phyloP scores from a whole-genome alignment of 53 echinoderm and acorn worm species.

The Luidia sarsii region DNA sequence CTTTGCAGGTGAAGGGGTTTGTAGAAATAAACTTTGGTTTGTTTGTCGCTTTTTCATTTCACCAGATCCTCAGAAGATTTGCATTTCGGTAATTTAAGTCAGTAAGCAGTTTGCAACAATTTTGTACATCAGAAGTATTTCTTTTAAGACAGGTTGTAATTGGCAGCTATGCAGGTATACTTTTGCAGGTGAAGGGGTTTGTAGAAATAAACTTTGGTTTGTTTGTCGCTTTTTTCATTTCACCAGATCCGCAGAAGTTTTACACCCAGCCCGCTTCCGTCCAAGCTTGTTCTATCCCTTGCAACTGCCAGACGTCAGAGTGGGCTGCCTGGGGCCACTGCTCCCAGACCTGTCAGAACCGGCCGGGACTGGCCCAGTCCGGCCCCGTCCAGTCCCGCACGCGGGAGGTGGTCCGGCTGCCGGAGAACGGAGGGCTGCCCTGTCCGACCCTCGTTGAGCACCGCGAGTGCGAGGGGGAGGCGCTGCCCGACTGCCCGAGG shows the following conservation, averaged over 20 bases:
- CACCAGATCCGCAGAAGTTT: slow-evolving; percentile 10
- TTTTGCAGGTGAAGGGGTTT: too few species aligned
- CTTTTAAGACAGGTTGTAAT: too few species aligned
- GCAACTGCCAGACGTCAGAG: slow-evolving; percentile 77
- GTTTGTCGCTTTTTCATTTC: too few species aligned
- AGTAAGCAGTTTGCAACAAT: too few species aligned
- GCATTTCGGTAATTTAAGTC: too few species aligned
- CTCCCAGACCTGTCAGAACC: slow-evolving; percentile 80
- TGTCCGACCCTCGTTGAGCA: slow-evolving; percentile 75
- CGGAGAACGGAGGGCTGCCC: slow-evolving; percentile 82
- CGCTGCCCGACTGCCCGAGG: slow-evolving; percentile 68
- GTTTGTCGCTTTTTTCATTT: background rate
- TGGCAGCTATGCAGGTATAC: too few species aligned
- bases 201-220: background rate
- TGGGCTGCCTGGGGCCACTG: slow-evolving; percentile 84
- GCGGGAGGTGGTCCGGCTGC: slow-evolving; percentile 68
- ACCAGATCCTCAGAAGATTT: too few species aligned
- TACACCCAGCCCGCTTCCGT: slow-evolving; percentile 17
- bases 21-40: too few species aligned
- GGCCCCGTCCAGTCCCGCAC: slow-evolving; percentile 58
- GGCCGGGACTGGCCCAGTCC: slow-evolving; percentile 7
- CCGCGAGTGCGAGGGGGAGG: slow-evolving; percentile 52
- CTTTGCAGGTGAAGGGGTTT: too few species aligned
- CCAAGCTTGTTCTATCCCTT: slow-evolving; percentile 75
- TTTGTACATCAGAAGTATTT: too few species aligned